Base-by-base conservation (phyloP, 2,888 invertebrate species). In the Poecilus cupreus region DNA sequence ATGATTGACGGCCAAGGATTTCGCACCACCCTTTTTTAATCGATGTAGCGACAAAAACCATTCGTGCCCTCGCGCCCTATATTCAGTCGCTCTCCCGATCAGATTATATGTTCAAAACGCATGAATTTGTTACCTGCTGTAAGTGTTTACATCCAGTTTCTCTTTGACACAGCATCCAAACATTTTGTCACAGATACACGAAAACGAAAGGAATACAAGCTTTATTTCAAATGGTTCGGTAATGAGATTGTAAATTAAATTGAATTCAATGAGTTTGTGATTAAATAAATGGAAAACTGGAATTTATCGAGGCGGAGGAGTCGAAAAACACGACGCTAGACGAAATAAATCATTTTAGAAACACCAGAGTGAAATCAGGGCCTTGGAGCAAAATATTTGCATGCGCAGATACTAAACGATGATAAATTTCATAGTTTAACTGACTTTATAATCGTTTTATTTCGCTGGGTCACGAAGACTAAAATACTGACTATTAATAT, bases 11-110 rank as follows among this genome's bases (percentile, higher is more conserved):
- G 16, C 32, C 64, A 37, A 10, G 10, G 18, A 18, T 37, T 37
- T 37, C 32, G 13, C 37, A 10, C 37, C 37, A 16, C 37, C 37
- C 37, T 68, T 68, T 37, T 68, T 68, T 37, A 68, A 68, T 68
- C 64, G 64, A 68, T 68, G 39, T 68, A 68, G 64, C 64, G 18
- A 32, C 64, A 68, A 68, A 68, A 68, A 68, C 24, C 37, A 32
- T 37, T 18, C 64, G 64, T 68, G 37, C 1, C 37, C n/a, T 16
- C 37, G 18, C 18, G 37, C 37, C 64, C 64, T 68, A 68, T 37
- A 10, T 68, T 37, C 39, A 37, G 26, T 13, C 22, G 5, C 60
- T 32, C 13, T 37, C 18, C 37, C 13, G 37, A 39, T 68, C 64
- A 68, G 64, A 37, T 68, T 37, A 68, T 68, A 18, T 37, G 37